Evolutionary conservation across 2,888 invertebrate genomes (phyloP).

Genomic region (Hirtodrosophila confusa): DNA sequence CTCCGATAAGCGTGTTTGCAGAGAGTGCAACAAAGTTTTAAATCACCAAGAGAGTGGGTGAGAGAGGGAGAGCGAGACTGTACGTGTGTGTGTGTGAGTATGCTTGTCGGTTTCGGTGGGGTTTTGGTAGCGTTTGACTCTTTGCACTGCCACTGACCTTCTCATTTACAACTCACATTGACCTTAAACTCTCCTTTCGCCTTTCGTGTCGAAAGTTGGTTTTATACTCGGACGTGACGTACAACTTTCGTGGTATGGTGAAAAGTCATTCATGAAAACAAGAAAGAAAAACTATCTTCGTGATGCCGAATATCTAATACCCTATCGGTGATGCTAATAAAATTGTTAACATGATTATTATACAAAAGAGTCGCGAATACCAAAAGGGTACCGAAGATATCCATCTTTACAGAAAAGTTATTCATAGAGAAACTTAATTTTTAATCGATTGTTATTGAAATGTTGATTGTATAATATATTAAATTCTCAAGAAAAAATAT

Average conservation of each 20-base stretch:
- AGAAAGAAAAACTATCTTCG: not conserved
- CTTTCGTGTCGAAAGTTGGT: conserved; percentile 5
- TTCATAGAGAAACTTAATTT: too few species aligned
- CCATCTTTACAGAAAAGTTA: too few species aligned
- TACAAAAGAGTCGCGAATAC: too few species aligned
- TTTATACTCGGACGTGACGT: conserved; percentile 1
- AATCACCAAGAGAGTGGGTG: conserved; percentile 10
- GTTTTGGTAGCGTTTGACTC: conserved; percentile 9
- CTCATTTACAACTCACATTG: conserved; percentile 38
- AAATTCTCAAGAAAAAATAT: too few species aligned
- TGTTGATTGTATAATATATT: too few species aligned
- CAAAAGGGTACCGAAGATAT: too few species aligned
- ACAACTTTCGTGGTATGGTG: conserved; percentile 18
- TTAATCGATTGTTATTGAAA: too few species aligned
- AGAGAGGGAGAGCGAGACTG: conserved; percentile 3
- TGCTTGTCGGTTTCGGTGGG: conserved; percentile 12
- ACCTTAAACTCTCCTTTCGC: conserved; percentile 49
- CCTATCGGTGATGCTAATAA: too few species aligned
- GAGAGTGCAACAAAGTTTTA: conserved; percentile 36
- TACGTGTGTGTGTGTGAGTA: conserved; percentile 8
- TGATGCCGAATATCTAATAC: too few species aligned
- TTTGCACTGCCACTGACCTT: conserved; percentile 54
- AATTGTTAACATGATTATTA: too few species aligned
- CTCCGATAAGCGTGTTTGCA: conserved; percentile 61
- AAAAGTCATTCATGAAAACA: conserved; percentile 53